Percentiles rank a stretch among this genome's conserved stretches.
Evolutionary conservation across 2,888 invertebrate species (phyloP).

Genomic region (Rhyacophila evoluta): DNA sequence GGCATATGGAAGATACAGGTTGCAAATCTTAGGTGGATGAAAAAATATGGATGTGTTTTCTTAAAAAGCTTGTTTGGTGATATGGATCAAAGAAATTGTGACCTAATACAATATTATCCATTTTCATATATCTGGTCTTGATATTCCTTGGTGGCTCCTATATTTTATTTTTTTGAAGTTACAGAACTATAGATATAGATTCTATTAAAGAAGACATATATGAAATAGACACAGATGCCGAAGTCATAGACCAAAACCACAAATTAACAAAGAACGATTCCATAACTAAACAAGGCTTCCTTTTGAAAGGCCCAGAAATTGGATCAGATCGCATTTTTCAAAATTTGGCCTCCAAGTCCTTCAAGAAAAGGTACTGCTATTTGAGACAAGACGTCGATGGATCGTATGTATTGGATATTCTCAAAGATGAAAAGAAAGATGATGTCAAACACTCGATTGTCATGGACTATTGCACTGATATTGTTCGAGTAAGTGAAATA

Average conservation of each 20-base stretch:
- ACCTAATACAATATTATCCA: no score
- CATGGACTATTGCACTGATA: slow-evolving; percentile 93
- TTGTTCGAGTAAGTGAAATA: slow-evolving; percentile 75
- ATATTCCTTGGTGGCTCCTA: no score
- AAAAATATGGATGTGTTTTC: no score
- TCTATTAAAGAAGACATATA: slow-evolving; percentile 86
- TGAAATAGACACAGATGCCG: slow-evolving; percentile 89
- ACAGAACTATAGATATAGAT: slow-evolving; percentile 66
- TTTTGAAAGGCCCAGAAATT: slow-evolving; percentile 92
- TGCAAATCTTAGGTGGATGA: no score
- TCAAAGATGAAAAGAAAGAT: slow-evolving; percentile 92
- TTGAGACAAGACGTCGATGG: slow-evolving; percentile 92
- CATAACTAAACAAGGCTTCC: slow-evolving; percentile 90
- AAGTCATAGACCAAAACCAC: slow-evolving; percentile 81
- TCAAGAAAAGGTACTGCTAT: slow-evolving; percentile 90
- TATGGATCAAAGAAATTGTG: no score
- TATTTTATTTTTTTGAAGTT: slow-evolving; percentile 35
- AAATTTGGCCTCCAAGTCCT: slow-evolving; percentile 92
- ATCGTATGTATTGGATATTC: slow-evolving; percentile 90
- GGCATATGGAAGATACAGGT: no score
- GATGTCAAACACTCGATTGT: slow-evolving; percentile 93
- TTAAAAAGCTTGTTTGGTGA: no score
- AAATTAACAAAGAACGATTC: slow-evolving; percentile 76
- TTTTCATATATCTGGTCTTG: no score
- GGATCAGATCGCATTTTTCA: slow-evolving; percentile 91